Evolutionary conservation across 2,888 invertebrate species (phyloP), one percentile per base, ranked within the genome.

Genomic region (Allolobophora icterica): DNA sequence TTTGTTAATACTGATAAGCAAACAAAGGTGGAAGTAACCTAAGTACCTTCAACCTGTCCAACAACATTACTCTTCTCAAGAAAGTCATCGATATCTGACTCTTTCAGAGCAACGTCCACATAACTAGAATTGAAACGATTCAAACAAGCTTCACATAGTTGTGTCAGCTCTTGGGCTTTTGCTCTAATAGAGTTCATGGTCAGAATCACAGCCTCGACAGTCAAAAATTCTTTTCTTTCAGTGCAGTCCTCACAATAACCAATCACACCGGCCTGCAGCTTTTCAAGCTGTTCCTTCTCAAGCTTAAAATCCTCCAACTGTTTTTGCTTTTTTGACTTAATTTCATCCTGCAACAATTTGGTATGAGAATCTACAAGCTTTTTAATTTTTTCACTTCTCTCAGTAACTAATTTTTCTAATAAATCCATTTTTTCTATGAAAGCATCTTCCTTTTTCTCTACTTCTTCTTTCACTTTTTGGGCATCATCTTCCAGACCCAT

Each of bases 161-260:
- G 30, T 71, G 30, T 71, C 71, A 71, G 71, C 30, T 71, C 71
- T n/a, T 71, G 8, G n/a, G 71, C 30, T n/a, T 71, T 71, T 71
- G n/a, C 71, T 71, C n/a, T 71, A 3, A 71, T 0, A 8, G n/a
- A 71, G 71, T 71, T n/a, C 71, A 71, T 71, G 30, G 71, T n/a
- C 71, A 71, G 71, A 71, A 71, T 71, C 71, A 71, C 1, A 71
- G 71, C 30, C 71, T 71, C 71, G 1, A 71, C 13, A 71, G 8
- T 71, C 71, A n/a, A n/a, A 71, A 71, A 71, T n/a, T 71, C 71
- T 17, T 71, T 71, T 71, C 71, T 71, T n/a, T n/a, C n/a, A 71
- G 71, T n/a, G 17, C 71, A 71, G 71, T 71, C n/a, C 71, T 71
- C n/a, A n/a, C 13, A n/a, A 71, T n/a, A 71, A 30, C n/a, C 71